These are phyloP conservation scores for Protosalanx chinensis DNA, from an alignment of 2,797 vertebrate genomes.

Conservation along the genomic window DNA sequence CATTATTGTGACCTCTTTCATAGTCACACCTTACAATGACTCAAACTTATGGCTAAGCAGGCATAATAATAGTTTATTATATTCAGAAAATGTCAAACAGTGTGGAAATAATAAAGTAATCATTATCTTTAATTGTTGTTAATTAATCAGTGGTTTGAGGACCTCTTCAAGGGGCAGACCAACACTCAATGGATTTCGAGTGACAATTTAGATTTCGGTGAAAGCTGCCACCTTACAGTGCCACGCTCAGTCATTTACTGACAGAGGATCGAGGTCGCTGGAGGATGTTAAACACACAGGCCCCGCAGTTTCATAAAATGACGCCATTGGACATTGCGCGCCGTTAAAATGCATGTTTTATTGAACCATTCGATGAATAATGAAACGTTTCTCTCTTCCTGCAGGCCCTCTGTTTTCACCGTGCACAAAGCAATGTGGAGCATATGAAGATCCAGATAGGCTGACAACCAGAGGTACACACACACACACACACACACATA, in stretches of 20 bases:
- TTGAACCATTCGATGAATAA: constrained; percentile 59
- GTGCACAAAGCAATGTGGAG: constrained; percentile 67
- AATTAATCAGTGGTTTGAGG: too few species aligned
- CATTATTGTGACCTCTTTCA: too few species aligned
- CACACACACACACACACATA: constrained; percentile 3
- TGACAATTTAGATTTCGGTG: background rate
- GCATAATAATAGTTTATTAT: too few species aligned
- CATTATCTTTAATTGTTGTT: too few species aligned
- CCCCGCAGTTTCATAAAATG: constrained; percentile 26
- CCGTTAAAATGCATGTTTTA: constrained; percentile 52
- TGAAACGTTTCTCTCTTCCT: constrained; percentile 49
- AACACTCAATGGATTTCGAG: background rate
- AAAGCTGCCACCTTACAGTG: background rate
- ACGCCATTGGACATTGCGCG: background rate
- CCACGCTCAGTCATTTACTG: constrained; percentile 10
- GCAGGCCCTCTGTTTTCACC: constrained; percentile 58
- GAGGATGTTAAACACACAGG: background rate
- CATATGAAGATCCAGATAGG: constrained; percentile 63
- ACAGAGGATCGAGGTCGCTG: constrained; percentile 17
- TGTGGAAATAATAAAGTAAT: too few species aligned
- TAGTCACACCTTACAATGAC: too few species aligned
- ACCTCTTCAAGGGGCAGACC: background rate
- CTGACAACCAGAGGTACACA: constrained; percentile 62
- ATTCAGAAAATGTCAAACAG: too few species aligned
- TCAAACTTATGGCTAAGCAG: too few species aligned